Percentiles rank a stretch among this genome's conserved stretches.
Conservation (phyloP, 2,113 vertebrate species). For the Probosciger aterrimus region DNA sequence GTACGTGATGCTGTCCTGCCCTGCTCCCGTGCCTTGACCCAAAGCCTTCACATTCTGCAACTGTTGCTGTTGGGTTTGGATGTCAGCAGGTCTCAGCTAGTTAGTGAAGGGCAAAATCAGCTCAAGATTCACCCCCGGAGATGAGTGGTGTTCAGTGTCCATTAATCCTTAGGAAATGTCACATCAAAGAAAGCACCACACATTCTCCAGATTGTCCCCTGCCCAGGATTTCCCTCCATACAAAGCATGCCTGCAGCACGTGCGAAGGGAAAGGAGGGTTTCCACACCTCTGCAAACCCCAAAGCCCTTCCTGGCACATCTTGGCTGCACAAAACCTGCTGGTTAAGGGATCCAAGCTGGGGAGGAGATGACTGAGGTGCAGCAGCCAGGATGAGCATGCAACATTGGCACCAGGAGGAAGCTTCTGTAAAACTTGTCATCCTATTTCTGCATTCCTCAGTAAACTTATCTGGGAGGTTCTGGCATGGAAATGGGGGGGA, state of each 20-base stretch:
- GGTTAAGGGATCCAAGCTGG: background rate
- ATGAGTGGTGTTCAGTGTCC: too few relatives aligned
- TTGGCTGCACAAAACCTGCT: background rate
- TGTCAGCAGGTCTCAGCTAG: background rate
- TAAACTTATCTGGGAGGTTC: background rate
- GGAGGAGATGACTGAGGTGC: background rate
- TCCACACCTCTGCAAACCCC: too few relatives aligned
- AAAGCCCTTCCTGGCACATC: too few relatives aligned
- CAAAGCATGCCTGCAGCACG: fast-evolving
- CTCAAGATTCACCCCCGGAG: background rate
- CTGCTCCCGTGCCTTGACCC: background rate
- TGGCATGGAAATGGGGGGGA: fast-evolving
- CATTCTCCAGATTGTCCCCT: background rate
- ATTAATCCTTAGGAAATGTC: background rate
- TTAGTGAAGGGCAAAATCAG: background rate
- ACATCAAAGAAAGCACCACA: too few relatives aligned
- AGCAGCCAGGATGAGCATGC: fast-evolving
- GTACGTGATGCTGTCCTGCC: background rate
- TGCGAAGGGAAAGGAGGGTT: background rate
- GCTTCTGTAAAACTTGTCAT: background rate
- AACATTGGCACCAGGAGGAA: fast-evolving
- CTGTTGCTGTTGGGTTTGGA: background rate
- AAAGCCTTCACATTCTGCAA: fast-evolving
- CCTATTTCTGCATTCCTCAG: background rate
- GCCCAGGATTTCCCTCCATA: background rate